Percentiles rank a stretch among this genome's conserved stretches.
Conservation (phyloP, 2,113 vertebrate species). For the Egretta garzetta region DNA sequence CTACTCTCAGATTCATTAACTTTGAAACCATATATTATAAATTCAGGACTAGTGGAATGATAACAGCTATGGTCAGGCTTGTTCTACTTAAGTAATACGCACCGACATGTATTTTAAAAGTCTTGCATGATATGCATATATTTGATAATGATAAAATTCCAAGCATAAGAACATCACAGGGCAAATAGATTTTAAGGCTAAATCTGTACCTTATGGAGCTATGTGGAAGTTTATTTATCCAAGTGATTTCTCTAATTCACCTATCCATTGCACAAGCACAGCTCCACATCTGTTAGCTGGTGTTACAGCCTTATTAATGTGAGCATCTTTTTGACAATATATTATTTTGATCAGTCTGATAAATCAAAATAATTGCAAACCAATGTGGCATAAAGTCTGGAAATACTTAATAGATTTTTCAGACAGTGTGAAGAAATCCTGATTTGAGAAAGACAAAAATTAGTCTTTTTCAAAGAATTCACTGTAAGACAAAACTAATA, state of each 20-base stretch:
- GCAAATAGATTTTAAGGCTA: neutral
- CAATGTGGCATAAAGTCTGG: neutral
- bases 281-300: neutral
- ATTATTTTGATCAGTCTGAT: neutral
- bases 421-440: neutral
- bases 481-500: neutral
- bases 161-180: neutral
- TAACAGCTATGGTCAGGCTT: neutral
- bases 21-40: neutral
- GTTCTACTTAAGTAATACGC: neutral
- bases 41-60: neutral
- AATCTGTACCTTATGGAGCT: neutral
- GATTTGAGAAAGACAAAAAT: neutral
- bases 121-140: neutral
- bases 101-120: neutral
- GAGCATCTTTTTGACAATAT: neutral
- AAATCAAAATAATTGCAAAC: neutral
- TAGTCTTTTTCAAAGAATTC: neutral
- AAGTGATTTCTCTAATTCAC: neutral
- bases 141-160: neutral
- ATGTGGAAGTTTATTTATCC: neutral
- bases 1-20: neutral
- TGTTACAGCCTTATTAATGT: neutral
- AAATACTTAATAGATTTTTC: neutral
- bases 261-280: neutral